A percentile compares a stretch with the other conserved stretches of the same genome.
Conservation (phyloP, 2,888 invertebrate genomes). For the Macrosiphum euphorbiae region DNA sequence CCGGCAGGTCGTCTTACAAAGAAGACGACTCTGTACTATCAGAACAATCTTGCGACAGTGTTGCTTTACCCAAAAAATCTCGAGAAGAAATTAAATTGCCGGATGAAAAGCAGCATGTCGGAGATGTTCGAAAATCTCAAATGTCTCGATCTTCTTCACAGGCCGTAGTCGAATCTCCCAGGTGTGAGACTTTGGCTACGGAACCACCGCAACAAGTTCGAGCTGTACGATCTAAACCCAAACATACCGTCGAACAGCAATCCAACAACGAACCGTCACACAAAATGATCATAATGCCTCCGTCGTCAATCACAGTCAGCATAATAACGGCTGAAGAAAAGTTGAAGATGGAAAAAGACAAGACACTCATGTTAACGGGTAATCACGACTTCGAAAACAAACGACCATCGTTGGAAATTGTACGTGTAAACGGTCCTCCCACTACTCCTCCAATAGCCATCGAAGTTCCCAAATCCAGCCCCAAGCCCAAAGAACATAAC, state of each 20-base stretch:
- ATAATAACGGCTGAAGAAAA: constrained; percentile 69
- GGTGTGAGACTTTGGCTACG: constrained; percentile 67
- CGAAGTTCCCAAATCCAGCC: constrained; percentile 13
- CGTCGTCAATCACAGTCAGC: constrained; percentile 70
- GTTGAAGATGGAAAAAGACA: constrained; percentile 68
- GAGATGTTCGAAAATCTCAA: constrained; percentile 3
- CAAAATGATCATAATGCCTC: constrained; percentile 67
- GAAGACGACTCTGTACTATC: constrained; percentile 64
- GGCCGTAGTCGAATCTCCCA: not conserved
- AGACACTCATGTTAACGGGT: constrained; percentile 67
- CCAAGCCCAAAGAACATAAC: constrained; percentile 65
- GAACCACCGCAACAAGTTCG: constrained; percentile 71
- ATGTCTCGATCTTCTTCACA: not conserved
- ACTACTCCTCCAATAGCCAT: constrained; percentile 50
- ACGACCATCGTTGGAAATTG: constrained; percentile 69
- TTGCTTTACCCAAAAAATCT: constrained; percentile 24
- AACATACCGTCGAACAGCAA: constrained; percentile 66
- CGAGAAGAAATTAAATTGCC: constrained; percentile 39
- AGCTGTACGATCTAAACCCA: constrained; percentile 68
- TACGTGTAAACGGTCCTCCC: constrained; percentile 68
- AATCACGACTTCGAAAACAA: constrained; percentile 68
- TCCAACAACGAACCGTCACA: not conserved
- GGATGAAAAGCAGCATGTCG: not conserved
- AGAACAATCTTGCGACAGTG: constrained; percentile 63
- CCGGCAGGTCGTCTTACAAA: constrained; percentile 51